phyloP scores from a whole-genome alignment of 2,797 vertebrate genomes.

The Lagorchestes hirsutus region DNA sequence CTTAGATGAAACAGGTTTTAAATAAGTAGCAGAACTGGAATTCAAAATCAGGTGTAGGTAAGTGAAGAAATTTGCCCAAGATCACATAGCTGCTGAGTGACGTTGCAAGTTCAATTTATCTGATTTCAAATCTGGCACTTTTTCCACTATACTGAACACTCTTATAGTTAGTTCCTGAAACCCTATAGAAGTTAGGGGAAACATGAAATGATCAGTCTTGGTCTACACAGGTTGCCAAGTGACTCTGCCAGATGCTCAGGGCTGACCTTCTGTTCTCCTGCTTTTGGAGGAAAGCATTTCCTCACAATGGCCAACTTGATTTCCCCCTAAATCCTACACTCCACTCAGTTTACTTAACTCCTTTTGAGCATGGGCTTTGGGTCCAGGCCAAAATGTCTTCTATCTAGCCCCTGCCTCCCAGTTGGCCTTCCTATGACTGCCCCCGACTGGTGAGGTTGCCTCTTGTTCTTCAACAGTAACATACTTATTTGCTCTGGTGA shows the following conservation, averaged over 20 bases:
- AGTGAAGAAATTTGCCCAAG: background rate
- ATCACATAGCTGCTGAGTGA: background rate
- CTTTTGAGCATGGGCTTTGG: background rate
- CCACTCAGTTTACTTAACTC: background rate
- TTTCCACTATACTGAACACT: background rate
- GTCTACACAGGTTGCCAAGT: background rate
- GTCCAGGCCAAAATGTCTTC: background rate
- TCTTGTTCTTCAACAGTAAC: background rate
- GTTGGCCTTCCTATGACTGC: background rate
- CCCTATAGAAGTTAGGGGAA: background rate
- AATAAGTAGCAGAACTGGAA: background rate
- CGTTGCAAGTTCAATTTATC: background rate
- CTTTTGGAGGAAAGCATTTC: background rate
- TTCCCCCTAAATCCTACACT: fast-evolving
- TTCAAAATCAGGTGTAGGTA: background rate
- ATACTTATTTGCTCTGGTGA: background rate
- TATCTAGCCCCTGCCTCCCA: background rate
- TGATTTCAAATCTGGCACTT: background rate
- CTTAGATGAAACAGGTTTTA: background rate
- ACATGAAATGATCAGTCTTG: background rate
- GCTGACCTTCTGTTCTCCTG: background rate
- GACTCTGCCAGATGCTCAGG: background rate
- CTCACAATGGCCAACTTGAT: too few species aligned
- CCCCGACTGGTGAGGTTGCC: background rate
- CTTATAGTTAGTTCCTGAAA: background rate